Base-by-base conservation (phyloP, 2,797 vertebrate species). In the Distichodus sexfasciatus region DNA sequence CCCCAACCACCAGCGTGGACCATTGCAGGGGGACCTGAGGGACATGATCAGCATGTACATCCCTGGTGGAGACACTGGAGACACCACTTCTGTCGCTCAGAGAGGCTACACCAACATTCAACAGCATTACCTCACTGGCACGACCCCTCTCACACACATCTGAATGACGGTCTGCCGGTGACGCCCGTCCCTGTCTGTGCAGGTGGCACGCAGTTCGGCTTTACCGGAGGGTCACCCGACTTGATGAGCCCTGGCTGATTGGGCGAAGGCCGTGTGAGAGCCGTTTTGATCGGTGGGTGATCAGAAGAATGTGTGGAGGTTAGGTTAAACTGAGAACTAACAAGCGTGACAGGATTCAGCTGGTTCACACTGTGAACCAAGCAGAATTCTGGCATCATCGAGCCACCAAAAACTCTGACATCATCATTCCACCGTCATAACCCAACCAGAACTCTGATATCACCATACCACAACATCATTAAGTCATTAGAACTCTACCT, bases 41-140 rank as follows among this genome's bases (percentile, higher is more conserved):
- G 83, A 84, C 59, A 79, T 83, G 79, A 76, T 85, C 69, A 80
- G 67, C 26, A 69, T 81, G 72, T 82, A 81, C 7, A 80, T 83
- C 64, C 83, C 80, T 1, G 76, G 70, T 2, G 71, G 71, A 11
- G 80, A 85, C 4, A 46, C 38, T 14, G 43, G 48, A 36, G 81
- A 84, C 44, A 71, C 76, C n/a, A 69, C 69, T 1, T 81, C 83
- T 35, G 41, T 46, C 41, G 79, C 84, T 1, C 84, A 80, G 75
- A 86, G 82, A 26, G 80, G 84, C 14, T 87, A 82, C 77, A 79
- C 81, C 31, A 72, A 78, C 0, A 72, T 79, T 63, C 82, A 80
- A 61, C 75, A 76, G 61, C 77, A 80, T 67, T 83, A 82, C 66
- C 74, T 82, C 33, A 71, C 53, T 4, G 77, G 81, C 55, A 74